phyloP scores from a whole-genome alignment of 2,113 vertebrate genomes.

The Struthio camelus region DNA sequence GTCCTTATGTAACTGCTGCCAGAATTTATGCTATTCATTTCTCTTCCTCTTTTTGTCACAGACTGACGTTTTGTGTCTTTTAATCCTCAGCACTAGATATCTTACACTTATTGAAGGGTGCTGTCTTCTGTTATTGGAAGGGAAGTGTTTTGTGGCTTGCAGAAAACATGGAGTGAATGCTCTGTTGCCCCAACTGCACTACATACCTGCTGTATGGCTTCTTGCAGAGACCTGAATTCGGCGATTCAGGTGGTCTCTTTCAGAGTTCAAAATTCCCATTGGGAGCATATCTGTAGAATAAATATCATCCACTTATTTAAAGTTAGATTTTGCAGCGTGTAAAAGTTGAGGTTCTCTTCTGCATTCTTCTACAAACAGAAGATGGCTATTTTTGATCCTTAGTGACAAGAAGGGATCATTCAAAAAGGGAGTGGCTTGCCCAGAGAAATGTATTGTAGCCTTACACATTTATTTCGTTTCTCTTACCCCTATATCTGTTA shows the following conservation, averaged over 20 bases:
- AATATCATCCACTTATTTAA: background rate
- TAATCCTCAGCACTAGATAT: background rate
- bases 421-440: background rate
- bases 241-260: background rate
- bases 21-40: background rate
- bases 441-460: background rate
- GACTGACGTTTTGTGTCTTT: background rate
- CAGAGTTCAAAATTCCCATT: background rate
- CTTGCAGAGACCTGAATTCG: background rate
- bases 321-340: background rate
- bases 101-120: background rate
- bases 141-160: background rate
- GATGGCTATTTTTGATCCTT: background rate
- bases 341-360: background rate
- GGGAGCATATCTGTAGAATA: background rate
- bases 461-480: background rate
- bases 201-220: rapidly evolving
- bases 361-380: background rate
- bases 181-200: background rate
- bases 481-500: background rate
- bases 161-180: background rate
- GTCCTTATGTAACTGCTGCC: background rate
- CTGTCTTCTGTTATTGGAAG: background rate
- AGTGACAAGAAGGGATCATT: background rate
- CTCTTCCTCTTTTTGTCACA: background rate